Conservation (phyloP, 2,888 invertebrate species). For the Elgonia sp. region DNA sequence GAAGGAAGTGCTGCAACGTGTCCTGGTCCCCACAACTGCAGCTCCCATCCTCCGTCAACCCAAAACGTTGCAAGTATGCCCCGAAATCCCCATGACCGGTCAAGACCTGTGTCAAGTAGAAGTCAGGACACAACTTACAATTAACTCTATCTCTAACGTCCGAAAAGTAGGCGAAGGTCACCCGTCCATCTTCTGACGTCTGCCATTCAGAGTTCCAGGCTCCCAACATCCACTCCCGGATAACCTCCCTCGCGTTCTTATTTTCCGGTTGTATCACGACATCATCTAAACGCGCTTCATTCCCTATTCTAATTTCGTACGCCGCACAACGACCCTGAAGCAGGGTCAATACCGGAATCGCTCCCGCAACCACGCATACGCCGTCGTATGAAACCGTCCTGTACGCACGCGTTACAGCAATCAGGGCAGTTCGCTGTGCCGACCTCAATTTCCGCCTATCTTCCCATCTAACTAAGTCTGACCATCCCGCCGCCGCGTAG, state of each 20-base stretch:
- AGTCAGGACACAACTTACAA: not conserved
- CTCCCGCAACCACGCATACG: slow-evolving; percentile 46
- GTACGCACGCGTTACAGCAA: slow-evolving; percentile 43
- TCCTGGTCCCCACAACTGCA: slow-evolving; percentile 30
- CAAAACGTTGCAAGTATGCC: not conserved
- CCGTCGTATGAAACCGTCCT: slow-evolving; percentile 50
- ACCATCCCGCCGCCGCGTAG: slow-evolving; percentile 55
- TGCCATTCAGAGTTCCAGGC: not conserved
- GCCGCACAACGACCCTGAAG: not conserved
- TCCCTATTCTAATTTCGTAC: not conserved
- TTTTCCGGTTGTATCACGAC: not conserved
- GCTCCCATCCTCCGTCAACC: not conserved
- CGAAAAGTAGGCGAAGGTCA: slow-evolving; percentile 3
- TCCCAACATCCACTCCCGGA: too few relatives aligned
- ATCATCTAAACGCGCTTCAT: not conserved
- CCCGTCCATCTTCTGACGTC: not conserved
- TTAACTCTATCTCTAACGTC: not conserved
- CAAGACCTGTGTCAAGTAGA: not conserved
- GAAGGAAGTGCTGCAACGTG: slow-evolving; percentile 31
- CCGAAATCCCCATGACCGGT: slow-evolving; percentile 30
- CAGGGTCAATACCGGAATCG: not conserved
- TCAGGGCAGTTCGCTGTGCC: slow-evolving; percentile 9
- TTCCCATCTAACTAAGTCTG: not conserved
- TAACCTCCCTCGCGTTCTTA: not conserved
- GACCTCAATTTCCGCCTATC: not conserved